A percentile compares a stretch with the other conserved stretches of the same genome.
Evolutionary conservation across 2,888 invertebrate genomes (phyloP).

Genomic region (Meteorus cinctellus): DNA sequence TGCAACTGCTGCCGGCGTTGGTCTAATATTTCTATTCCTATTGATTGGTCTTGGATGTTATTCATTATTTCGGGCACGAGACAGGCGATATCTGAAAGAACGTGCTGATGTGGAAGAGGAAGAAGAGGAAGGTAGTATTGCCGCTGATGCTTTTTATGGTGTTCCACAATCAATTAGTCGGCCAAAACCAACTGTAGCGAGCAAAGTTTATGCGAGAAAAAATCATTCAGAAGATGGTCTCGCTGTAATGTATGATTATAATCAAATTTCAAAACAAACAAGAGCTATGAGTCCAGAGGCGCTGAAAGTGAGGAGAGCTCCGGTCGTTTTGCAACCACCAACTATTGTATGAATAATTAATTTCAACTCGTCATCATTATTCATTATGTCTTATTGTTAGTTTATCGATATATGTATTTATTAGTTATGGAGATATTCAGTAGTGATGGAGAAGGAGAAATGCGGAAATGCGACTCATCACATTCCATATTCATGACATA

Average conservation of each 20-base stretch:
- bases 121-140: constrained; percentile 69
- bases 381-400: not conserved
- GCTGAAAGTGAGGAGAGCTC: constrained; percentile 92
- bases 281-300: constrained; percentile 80
- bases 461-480: not conserved
- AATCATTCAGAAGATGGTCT: constrained; percentile 61
- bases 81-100: constrained; percentile 59
- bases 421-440: not conserved
- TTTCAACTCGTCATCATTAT: too few species aligned
- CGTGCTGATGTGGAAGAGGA: constrained; percentile 60
- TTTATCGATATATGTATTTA: not conserved
- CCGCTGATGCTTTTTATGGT: constrained; percentile 69
- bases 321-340: constrained; percentile 91
- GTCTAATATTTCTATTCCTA: constrained; percentile 62
- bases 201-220: constrained; percentile 46
- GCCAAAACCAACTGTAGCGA: constrained; percentile 44
- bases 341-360: constrained; percentile 81
- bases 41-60: constrained; percentile 64
- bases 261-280: constrained; percentile 66
- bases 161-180: constrained; percentile 50
- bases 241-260: constrained; percentile 69
- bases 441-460: not conserved
- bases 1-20: constrained; percentile 66
- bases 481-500: not conserved
- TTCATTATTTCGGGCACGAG: constrained; percentile 60